These are phyloP conservation scores for Pemphredon lugubris DNA, from an alignment of 2,888 invertebrate genomes.

Conservation along the genomic window DNA sequence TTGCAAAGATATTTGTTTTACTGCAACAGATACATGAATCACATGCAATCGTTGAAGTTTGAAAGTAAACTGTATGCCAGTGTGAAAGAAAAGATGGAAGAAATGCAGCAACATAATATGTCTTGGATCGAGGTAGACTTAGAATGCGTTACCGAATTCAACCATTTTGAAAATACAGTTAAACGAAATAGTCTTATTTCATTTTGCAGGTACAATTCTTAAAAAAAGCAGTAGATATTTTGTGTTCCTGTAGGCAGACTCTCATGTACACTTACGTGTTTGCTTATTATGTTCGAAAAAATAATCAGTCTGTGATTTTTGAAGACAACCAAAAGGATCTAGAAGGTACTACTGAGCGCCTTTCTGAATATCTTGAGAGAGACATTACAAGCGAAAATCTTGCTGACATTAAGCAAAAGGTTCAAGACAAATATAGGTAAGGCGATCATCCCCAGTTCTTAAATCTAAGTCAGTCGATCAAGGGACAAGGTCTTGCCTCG, in stretches of 20 bases:
- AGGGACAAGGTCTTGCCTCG: no score
- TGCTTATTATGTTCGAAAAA: constrained; percentile 98
- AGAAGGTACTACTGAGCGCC: constrained; percentile 97
- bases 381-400: constrained; percentile 99
- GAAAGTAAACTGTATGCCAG: constrained; percentile 98
- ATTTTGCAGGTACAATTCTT: constrained; percentile 94
- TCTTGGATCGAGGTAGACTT: constrained; percentile 96
- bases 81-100: constrained; percentile 99
- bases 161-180: neutral
- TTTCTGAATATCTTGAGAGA: constrained; percentile 98
- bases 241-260: constrained; percentile 98
- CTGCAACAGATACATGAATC: constrained; percentile 99
- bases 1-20: constrained; percentile 98
- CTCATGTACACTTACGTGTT: constrained; percentile 99
- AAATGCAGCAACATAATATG: constrained; percentile 99
- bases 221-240: constrained; percentile 97
- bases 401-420: constrained; percentile 98
- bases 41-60: constrained; percentile 98
- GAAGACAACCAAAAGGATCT: constrained; percentile 99
- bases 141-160: neutral
- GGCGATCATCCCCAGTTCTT: no score
- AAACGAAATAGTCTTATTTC: constrained; percentile 6
- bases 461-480: no score
- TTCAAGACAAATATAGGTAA: constrained; percentile 98
- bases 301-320: constrained; percentile 99